Evolutionary conservation across 2,113 vertebrate species (phyloP), one percentile per base, ranked within the genome.

Genomic region (Orycteropus afer): DNA sequence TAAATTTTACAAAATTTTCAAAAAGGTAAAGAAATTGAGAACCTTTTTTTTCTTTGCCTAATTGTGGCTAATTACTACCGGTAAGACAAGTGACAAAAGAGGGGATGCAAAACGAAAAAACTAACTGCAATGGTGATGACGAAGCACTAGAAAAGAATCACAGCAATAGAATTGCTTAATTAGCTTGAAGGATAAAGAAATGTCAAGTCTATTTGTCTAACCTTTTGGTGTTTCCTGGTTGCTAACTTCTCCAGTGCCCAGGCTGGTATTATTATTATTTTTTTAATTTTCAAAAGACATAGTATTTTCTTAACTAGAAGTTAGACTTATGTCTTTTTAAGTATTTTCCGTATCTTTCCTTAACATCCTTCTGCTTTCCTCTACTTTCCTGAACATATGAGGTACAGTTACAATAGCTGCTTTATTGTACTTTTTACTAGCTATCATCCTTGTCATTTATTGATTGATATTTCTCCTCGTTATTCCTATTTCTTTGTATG

Each of bases 271-370:
- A 91, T 37, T 81, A 67, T 51, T 65, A 59, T 67, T 79, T 87
- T 53, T 87, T 92, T 90, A 22, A 71, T 90, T 82, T 89, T 42
- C 37, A 10, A 73, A 6, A 27, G 18, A 67, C 12, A 34, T 81
- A 86, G 17, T 59, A 79, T 59, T 73, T 77, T 93, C 8, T 63
- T 63, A 29, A 59, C 18, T 79, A 83, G 63, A 94, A 51, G 71
- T 90, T 90, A 77, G 40, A 92, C 47, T 88, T 90, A 90, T 4
- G 7, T 51, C 29, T 87, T 87, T 88, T 32, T 55, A 86, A 79
- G 53, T 87, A n/a, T 63, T 18, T 89, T 77, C 81, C 9, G 25
- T 67, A 25, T 59, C 27, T 94, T 10, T 53, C 49, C 17, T 67
- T 89, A 53, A n/a, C 3, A 45, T 57, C 9, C 10, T 73, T 63